phyloP scores from a whole-genome alignment of 1,140 invertebrate genomes.

The Augochlora pura region DNA sequence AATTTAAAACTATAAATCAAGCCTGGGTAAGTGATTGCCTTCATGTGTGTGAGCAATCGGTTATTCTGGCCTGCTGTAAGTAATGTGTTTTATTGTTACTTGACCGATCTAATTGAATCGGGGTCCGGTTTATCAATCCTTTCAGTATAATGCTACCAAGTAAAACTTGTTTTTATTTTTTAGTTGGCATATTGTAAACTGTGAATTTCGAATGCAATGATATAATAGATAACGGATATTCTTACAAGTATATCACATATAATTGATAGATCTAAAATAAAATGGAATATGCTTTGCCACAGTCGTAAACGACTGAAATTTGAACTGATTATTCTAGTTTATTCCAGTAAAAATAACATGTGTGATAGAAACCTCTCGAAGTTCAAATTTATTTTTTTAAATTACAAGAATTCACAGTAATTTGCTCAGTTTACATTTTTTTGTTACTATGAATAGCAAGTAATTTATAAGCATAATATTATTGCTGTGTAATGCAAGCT shows the following conservation, averaged over 20 bases:
- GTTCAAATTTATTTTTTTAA: not conserved
- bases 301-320: slow-evolving; percentile 26
- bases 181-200: slow-evolving; percentile 21
- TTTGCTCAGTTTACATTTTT: slow-evolving; percentile 1
- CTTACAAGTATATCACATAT: slow-evolving; percentile 2
- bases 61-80: slow-evolving; percentile 34
- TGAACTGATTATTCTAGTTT: not conserved
- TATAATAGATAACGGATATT: slow-evolving; percentile 20
- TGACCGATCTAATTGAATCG: slow-evolving; percentile 32
- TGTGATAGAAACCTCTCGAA: not conserved
- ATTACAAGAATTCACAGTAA: slow-evolving; percentile 7
- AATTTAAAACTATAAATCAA: slow-evolving; percentile 56
- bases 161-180: slow-evolving; percentile 29
- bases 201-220: slow-evolving; percentile 40
- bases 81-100: slow-evolving; percentile 54
- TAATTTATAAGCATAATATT: slow-evolving; percentile 32
- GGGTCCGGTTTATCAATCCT: slow-evolving; percentile 32
- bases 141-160: slow-evolving; percentile 34
- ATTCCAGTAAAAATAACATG: not conserved
- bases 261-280: slow-evolving; percentile 10
- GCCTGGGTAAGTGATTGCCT: too few species aligned
- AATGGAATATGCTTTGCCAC: slow-evolving; percentile 23
- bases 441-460: slow-evolving; percentile 24
- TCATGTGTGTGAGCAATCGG: too few species aligned
- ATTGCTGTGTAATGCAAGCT: not conserved